These are phyloP conservation scores for Orthonevra nobilis DNA, from an alignment of 2,888 invertebrate species.

Conservation along the genomic window DNA sequence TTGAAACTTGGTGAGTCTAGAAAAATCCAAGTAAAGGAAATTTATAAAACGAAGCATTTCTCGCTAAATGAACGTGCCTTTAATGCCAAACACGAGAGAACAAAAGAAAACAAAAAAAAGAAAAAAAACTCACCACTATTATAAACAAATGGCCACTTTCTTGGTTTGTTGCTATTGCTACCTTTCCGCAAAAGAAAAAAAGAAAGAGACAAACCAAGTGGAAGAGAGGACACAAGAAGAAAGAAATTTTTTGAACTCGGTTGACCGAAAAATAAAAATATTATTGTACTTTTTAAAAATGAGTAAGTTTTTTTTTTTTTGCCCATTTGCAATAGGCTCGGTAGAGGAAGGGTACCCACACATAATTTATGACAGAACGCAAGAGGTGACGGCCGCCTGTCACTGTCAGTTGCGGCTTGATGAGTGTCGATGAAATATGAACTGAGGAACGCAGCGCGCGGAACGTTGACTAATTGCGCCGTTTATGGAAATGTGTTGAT, in stretches of 20 bases:
- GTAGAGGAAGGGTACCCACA: too few relatives aligned
- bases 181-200: not conserved
- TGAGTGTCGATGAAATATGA: too few relatives aligned
- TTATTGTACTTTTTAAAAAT: too few relatives aligned
- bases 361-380: too few relatives aligned
- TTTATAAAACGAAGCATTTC: slow-evolving; percentile 17
- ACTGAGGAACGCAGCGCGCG: too few relatives aligned
- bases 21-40: not conserved
- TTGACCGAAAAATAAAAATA: slow-evolving; percentile 35
- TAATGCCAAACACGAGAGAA: slow-evolving; percentile 20
- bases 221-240: slow-evolving; percentile 10
- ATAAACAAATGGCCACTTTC: slow-evolving; percentile 36
- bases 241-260: slow-evolving; percentile 45
- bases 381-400: too few relatives aligned
- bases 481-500: too few relatives aligned
- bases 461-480: too few relatives aligned
- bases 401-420: too few relatives aligned
- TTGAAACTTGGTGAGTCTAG: too few relatives aligned
- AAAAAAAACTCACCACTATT: slow-evolving; percentile 9
- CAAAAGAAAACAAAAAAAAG: slow-evolving; percentile 10
- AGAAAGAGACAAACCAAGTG: not conserved
- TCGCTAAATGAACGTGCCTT: slow-evolving; percentile 39
- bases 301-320: slow-evolving; percentile 1
- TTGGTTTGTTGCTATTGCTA: slow-evolving; percentile 23
- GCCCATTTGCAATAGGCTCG: too few relatives aligned